These are phyloP conservation scores for Penelope pileata DNA, from an alignment of 2,113 vertebrate genomes.

Conservation along the genomic window DNA sequence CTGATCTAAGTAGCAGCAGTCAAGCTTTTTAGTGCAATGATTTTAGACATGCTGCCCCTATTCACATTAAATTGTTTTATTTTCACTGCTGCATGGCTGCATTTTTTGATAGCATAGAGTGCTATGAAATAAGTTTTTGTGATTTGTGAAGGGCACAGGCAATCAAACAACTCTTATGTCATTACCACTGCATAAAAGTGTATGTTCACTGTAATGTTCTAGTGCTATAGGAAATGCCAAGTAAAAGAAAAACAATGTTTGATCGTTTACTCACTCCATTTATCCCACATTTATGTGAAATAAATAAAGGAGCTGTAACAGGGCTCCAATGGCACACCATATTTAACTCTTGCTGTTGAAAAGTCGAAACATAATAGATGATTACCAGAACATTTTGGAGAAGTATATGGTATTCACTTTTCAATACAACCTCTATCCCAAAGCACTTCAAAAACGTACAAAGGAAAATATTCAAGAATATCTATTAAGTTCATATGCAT, in stretches of 20 bases:
- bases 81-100: neutral
- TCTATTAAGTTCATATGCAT: neutral
- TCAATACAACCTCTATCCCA: neutral
- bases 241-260: neutral
- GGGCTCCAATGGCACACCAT: neutral
- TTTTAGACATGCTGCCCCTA: neutral
- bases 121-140: conserved; percentile 38
- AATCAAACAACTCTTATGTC: conserved; percentile 42
- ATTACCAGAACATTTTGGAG: neutral
- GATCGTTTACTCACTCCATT: conserved; percentile 38
- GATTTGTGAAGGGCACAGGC: conserved; percentile 43
- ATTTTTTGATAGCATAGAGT: conserved; percentile 23
- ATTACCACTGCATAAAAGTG: neutral
- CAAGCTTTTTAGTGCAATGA: neutral
- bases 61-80: conserved; percentile 21
- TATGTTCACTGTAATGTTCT: neutral
- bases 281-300: conserved; percentile 2
- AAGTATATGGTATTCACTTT: neutral
- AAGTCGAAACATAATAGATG: neutral
- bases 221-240: neutral
- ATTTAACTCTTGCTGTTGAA: conserved; percentile 8
- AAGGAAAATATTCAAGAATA: neutral
- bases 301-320: neutral
- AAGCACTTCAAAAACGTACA: neutral
- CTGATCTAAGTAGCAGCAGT: neutral